Evolutionary conservation across 2,888 invertebrate genomes (phyloP), one percentile per base, ranked within the genome.

Genomic region (Acrocyrtus sp.): DNA sequence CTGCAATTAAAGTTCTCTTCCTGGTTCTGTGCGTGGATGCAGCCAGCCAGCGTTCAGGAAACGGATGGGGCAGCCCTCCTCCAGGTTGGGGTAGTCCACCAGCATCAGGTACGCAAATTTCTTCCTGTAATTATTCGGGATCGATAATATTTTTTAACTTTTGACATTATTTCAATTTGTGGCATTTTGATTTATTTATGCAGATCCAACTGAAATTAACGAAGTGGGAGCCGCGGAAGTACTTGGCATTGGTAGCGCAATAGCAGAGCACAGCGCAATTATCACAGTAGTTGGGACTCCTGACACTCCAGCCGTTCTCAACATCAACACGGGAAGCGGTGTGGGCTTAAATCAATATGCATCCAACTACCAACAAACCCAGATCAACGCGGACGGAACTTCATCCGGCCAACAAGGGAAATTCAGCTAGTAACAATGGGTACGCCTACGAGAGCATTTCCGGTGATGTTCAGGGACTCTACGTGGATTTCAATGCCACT

Each of bases 361-460:
- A 17, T 41, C 45, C 26, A 72, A 72, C 66, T 72, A 72, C 43
- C 72, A 72, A 61, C 65, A 72, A 21, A 66, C 45, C 34, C 26
- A 41, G 12, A 60, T 65, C 60, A 66, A 53, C 45, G 5, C 60
- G 21, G 72, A 72, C 17, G 66, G 66, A 17, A 65, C 72, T 15
- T 72, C 72, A n/a, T 1, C 19, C 5, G 72, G 60, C 41, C 66
- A 66, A 21, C 72, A 72, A 60, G 66, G 60, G 12, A 43, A 72
- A 65, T 48, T 47, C 60, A 27, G 72, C 54, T 17, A 19, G 39
- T 21, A 72, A 72, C 72, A 34, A 17, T 15, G 72, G 66, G 21
- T 66, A 65, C 29, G 65, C 60, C 29, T 60, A 58, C 24, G 72
- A 72, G n/a, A 57, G 48, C 26, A 47, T 60, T 26, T 51, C 48